Percentiles rank a stretch among this genome's conserved stretches.
These are phyloP conservation scores for Chaenogobius annularis DNA, from an alignment of 2,113 vertebrate species.

Conservation along the genomic window DNA sequence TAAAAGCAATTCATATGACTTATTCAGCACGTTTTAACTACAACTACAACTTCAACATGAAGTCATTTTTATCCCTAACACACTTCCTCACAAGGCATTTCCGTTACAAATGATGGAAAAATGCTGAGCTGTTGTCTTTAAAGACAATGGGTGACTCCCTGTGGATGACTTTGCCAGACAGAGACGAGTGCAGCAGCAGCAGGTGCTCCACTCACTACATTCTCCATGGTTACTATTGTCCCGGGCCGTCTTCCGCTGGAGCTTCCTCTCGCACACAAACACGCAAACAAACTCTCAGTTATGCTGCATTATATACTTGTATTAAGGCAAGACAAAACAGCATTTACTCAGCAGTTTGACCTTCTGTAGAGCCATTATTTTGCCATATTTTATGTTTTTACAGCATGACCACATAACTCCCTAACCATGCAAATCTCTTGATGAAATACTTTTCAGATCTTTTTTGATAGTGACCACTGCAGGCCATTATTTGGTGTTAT, in stretches of 20 bases:
- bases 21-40: neutral
- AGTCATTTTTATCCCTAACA: neutral
- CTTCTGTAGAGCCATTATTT: neutral
- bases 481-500: too few relatives aligned
- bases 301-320: neutral
- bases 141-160: constrained; percentile 62
- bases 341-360: neutral
- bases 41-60: neutral
- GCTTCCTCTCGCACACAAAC: constrained; percentile 3
- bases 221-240: constrained; percentile 70
- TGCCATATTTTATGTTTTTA: neutral
- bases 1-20: neutral
- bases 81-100: constrained; percentile 6
- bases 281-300: constrained; percentile 3
- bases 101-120: constrained; percentile 20
- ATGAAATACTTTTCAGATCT: too few relatives aligned
- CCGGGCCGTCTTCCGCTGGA: constrained; percentile 44
- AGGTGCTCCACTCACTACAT: constrained; percentile 61
- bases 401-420: constrained; percentile 1
- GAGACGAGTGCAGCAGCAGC: constrained; percentile 49
- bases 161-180: constrained; percentile 63
- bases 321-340: neutral
- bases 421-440: neutral
- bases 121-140: constrained; percentile 30
- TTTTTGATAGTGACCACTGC: neutral